These are phyloP conservation scores for Cephus rjabovi DNA, from an alignment of 2,888 invertebrate genomes.

Conservation along the genomic window DNA sequence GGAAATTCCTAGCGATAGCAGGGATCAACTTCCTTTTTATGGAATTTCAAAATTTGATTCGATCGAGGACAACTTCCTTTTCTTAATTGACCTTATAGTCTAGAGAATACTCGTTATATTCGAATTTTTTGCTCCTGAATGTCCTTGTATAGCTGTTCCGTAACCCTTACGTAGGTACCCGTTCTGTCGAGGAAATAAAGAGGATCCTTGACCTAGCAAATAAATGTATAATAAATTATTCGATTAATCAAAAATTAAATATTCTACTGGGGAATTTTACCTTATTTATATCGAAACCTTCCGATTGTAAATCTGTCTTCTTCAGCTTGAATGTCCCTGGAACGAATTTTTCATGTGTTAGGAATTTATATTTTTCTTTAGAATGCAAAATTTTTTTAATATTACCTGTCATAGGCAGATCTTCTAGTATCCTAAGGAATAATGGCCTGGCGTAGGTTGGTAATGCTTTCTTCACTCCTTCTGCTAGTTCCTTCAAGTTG, in stretches of 20 bases:
- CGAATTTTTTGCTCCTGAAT: slow-evolving; percentile 63
- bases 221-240: slow-evolving; percentile 17
- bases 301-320: slow-evolving; percentile 86
- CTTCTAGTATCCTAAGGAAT: slow-evolving; percentile 83
- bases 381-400: neutral
- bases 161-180: slow-evolving; percentile 72
- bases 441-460: slow-evolving; percentile 91
- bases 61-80: neutral
- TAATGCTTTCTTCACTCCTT: slow-evolving; percentile 77
- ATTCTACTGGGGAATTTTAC: slow-evolving; percentile 74
- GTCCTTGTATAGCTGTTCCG: slow-evolving; percentile 72
- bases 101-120: slow-evolving; percentile 27
- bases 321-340: slow-evolving; percentile 93
- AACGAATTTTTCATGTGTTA: slow-evolving; percentile 15
- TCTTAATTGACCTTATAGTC: neutral
- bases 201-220: slow-evolving; percentile 73
- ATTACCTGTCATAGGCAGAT: slow-evolving; percentile 81
- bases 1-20: neutral
- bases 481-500: slow-evolving; percentile 72
- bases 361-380: neutral
- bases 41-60: neutral
- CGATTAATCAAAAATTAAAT: slow-evolving; percentile 54
- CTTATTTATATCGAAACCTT: slow-evolving; percentile 83
- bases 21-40: neutral
- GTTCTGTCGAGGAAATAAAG: slow-evolving; percentile 77